These are phyloP conservation scores for Brienomyrus brachyistius DNA, from an alignment of 2,113 vertebrate species.

Conservation along the genomic window DNA sequence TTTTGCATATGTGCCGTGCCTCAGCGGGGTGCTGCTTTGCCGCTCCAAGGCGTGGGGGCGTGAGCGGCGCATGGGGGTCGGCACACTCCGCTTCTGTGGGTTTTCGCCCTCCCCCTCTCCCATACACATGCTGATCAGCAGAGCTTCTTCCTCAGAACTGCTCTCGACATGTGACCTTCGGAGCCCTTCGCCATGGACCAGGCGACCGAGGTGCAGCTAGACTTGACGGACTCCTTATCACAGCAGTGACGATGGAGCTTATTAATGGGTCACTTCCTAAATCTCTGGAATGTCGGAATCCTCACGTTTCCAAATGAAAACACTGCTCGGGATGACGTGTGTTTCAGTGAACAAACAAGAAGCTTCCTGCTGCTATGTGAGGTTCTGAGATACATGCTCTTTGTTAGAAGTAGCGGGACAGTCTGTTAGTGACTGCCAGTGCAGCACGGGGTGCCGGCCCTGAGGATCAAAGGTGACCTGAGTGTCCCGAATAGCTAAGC, in stretches of 20 bases:
- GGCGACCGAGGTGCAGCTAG: background rate
- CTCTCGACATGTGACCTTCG: background rate
- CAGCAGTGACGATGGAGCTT: background rate
- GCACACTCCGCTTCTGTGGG: background rate
- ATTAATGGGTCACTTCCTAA: background rate
- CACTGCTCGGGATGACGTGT: background rate
- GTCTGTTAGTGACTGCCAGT: background rate
- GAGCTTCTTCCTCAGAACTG: background rate
- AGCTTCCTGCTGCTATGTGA: background rate
- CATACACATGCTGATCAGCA: background rate
- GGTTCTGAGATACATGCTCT: background rate
- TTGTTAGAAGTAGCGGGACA: background rate
- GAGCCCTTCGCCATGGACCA: background rate
- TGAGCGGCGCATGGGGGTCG: background rate
- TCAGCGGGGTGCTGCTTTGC: background rate
- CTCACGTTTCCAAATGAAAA: background rate
- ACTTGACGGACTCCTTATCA: background rate
- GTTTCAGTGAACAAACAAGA: background rate
- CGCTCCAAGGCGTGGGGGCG: background rate
- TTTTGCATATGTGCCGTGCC: background rate
- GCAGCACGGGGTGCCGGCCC: background rate
- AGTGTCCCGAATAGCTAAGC: background rate
- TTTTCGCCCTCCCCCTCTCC: background rate
- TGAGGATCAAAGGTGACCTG: background rate
- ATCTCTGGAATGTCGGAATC: background rate